Base-by-base conservation (phyloP, 2,888 invertebrate genomes). In the Rutpela maculata region DNA sequence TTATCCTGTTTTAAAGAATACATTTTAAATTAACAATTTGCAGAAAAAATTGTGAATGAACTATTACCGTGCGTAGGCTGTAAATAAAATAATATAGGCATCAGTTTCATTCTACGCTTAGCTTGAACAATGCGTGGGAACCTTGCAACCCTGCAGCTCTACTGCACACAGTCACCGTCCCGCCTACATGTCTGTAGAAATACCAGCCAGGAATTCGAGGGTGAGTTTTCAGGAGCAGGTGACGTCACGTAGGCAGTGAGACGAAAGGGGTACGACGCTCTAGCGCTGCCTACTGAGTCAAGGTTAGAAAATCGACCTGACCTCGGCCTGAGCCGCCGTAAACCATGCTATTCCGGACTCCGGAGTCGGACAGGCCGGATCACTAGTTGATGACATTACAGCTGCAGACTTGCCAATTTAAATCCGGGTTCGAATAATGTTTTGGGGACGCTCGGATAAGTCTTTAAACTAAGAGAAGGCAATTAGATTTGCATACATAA, bases 221-320 rank as follows among this genome's bases (percentile, higher is more conserved):
- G 56, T 63, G 55, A 74, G 63, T 35, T 63, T 75, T 63, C 69
- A 55, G 62, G 69, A 60, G 69, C 63, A 15, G 1, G 70, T 75
- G 69, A 75, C 75, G 75, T 75, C 75, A 75, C 75, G 17, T 56
- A 35, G 60, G 63, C 65, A 60, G 57, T 18, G 74, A 43, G 62
- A 38, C 75, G 69, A 18, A 50, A 69, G 56, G 70, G 70, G 70
- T 63, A 55, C 38, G 70, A 56, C 75, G 70, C 65, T 65, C 26
- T 18, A 59, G 60, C 68, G 38, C 5, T 35, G 38, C 22, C 69
- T 70, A 70, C 55, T 75, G 70, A 70, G 75, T 75, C 75, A 75
- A 75, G 75, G 75, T 65, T 57, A 75, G 18, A 35, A 65, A 70
- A 70, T 35, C 55, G 70, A 68, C 75, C 75, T 70, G 75, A 75